Conservation (phyloP, 2,888 invertebrate species). For the Achlya flavicornis region DNA sequence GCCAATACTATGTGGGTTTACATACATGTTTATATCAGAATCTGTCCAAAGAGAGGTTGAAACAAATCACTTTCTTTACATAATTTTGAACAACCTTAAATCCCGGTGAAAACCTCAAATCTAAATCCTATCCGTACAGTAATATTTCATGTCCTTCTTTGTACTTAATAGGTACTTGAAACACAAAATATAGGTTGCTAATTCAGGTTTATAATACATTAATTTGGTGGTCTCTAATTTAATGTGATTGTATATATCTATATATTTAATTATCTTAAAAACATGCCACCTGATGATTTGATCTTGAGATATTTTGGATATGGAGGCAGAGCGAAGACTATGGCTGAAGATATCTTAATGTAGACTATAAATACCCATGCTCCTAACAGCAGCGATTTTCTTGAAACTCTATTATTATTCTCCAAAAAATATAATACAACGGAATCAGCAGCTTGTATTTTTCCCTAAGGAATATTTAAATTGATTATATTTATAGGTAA, state of each 20-base stretch:
- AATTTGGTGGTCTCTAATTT: no score
- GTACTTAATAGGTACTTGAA: no score
- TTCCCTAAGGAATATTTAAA: conserved; percentile 14
- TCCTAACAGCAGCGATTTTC: background rate
- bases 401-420: background rate
- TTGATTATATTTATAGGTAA: conserved; percentile 23
- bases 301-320: no score
- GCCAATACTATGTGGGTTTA: no score
- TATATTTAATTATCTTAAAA: no score
- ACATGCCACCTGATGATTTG: no score
- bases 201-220: no score
- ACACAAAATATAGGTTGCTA: no score
- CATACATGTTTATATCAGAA: no score
- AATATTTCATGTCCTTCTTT: background rate
- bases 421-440: background rate
- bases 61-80: background rate
- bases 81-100: conserved; percentile 1
- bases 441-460: background rate
- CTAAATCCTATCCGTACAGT: background rate
- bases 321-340: no score
- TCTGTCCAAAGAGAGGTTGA: background rate
- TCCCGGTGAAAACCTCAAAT: background rate
- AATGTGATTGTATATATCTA: no score
- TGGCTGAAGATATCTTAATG: no score
- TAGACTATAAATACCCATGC: background rate